Conservation (phyloP, 1,140 invertebrate species). For the Caenorhabditis briggsae region DNA sequence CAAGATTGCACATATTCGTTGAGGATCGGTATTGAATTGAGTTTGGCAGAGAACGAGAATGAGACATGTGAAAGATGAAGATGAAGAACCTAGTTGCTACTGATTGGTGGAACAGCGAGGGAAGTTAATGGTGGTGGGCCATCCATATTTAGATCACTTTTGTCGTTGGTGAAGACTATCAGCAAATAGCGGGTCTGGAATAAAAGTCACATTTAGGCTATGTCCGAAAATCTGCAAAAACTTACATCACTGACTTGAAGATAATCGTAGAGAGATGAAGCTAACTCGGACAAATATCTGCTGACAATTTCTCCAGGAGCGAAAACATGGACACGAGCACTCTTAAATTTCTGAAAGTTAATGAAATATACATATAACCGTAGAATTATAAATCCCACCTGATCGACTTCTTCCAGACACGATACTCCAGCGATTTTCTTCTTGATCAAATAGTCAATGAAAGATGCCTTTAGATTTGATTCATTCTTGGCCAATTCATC, state of each 20-base stretch:
- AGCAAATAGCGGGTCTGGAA: slow-evolving; percentile 39
- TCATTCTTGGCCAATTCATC: neutral
- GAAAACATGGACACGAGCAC: slow-evolving; percentile 37
- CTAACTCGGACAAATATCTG: slow-evolving; percentile 10
- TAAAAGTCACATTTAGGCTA: neutral
- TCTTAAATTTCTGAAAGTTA: slow-evolving; percentile 36
- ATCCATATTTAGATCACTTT: slow-evolving; percentile 16
- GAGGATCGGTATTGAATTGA: slow-evolving; percentile 29
- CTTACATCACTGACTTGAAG: slow-evolving; percentile 27
- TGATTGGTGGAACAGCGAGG: slow-evolving; percentile 4
- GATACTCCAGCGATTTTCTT: slow-evolving; percentile 35
- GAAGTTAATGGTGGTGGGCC: neutral
- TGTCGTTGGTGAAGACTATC: slow-evolving; percentile 37
- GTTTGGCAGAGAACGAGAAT: neutral
- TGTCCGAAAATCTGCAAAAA: neutral
- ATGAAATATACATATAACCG: neutral
- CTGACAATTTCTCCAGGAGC: slow-evolving; percentile 23
- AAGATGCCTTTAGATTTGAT: neutral
- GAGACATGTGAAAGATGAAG: neutral
- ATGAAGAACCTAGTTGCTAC: neutral
- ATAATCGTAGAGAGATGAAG: neutral
- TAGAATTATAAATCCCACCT: neutral
- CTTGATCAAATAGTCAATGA: slow-evolving; percentile 29
- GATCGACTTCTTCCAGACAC: slow-evolving; percentile 1
- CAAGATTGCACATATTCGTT: slow-evolving; percentile 45